Evolutionary conservation across 2,888 invertebrate genomes (phyloP), one percentile per base, ranked within the genome.

Genomic region (Zelleria hepariella): DNA sequence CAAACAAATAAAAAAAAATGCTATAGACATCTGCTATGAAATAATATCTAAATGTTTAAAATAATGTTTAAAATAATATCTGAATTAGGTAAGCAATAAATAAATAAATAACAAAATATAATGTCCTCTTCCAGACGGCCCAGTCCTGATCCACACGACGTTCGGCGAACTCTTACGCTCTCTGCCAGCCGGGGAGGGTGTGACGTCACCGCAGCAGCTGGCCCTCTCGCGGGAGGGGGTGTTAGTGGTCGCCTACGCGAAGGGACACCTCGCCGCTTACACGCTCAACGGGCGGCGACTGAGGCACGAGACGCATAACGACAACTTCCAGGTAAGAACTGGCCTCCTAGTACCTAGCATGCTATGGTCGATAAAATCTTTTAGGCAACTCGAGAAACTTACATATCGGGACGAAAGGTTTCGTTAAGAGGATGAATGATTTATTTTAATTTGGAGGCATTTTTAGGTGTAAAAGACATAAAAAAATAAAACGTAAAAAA

Each of bases 221-320:
- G 95, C 96, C 10, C 94, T 99, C 92, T 98, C 98, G 5, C 91
- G 99, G 20, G 99, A 99, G 89, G 99, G 99, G 51, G 95, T 98
- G 64, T 94, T 99, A 58, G 95, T 98, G 48, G 96, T 97, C 58
- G 96, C 96, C 73, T 98, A 98, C 82, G 96, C 97, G 73, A 92
- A 93, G 66, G 97, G 97, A 6, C 95, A 96, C 74, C 94, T 98
- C 67, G 96, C 97, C 59, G 97, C 97, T 32, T 98, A 94, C 83
- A 97, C 98, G 59, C 94, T 98, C 74, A 98, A 98, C 81, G 98
- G 98, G 49, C 93, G 97, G 71, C 90, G 96, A 59, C 90, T 98
- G 64, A 88, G 97, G 60, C 94, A 95, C 75, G 96, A 97, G 86
- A 95, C 96, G 62, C 98, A 98, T 79, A 96, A 96, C 77, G 98